These are phyloP conservation scores for Amphibalanus amphitrite DNA, from an alignment of 1,140 invertebrate genomes.

Conservation along the genomic window DNA sequence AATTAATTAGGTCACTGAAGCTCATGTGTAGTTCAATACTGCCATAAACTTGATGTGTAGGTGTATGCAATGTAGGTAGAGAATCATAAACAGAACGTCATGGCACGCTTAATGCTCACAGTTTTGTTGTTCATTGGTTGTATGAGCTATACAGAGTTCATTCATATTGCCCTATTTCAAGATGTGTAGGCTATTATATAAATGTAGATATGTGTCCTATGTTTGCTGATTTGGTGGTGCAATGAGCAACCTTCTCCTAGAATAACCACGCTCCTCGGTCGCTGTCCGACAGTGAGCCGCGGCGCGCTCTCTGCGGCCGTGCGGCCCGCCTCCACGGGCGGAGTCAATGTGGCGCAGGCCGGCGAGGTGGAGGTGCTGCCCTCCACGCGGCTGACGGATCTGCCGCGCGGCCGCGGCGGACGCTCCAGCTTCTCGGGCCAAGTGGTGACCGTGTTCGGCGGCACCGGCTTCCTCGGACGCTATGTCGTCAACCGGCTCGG, in stretches of 20 bases:
- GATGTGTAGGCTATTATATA: not conserved
- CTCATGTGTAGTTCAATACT: too few species aligned
- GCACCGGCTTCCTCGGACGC: constrained; percentile 67
- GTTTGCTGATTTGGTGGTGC: not conserved
- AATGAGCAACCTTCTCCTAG: not conserved
- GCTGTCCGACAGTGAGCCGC: not conserved
- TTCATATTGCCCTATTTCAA: not conserved
- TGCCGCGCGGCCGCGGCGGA: constrained; percentile 79
- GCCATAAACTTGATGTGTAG: too few species aligned
- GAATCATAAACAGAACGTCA: too few species aligned
- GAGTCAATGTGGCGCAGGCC: not conserved
- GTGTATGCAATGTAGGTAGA: too few species aligned
- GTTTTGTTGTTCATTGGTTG: too few species aligned
- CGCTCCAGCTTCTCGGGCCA: constrained; percentile 90
- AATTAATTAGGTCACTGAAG: too few species aligned
- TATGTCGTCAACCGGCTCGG: constrained; percentile 75
- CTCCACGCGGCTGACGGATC: constrained; percentile 27
- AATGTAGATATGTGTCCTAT: not conserved
- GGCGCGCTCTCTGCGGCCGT: not conserved
- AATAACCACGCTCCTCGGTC: not conserved
- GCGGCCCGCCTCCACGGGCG: not conserved
- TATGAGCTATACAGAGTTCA: not conserved
- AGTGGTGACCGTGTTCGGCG: constrained; percentile 93
- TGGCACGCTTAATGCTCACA: too few species aligned
- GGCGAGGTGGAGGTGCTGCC: not conserved